Evolutionary conservation across 2,888 invertebrate genomes (phyloP), one percentile per base, ranked within the genome.

Genomic region (Standfussiana lucernea): DNA sequence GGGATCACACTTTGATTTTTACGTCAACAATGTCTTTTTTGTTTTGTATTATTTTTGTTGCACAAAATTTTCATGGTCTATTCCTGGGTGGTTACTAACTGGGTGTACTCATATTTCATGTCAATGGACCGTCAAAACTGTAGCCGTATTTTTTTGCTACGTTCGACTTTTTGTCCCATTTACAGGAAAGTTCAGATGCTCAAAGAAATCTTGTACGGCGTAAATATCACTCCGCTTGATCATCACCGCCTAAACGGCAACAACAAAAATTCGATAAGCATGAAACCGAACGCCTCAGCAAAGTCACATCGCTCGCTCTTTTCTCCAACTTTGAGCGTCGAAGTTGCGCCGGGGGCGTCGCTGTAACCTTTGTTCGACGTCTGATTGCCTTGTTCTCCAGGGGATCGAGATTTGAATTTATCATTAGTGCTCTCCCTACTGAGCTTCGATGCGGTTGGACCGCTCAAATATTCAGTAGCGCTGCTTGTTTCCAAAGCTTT

Each of bases 341-440:
- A 92, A 93, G 89, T 92, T 92, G 85, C 77, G 86, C 89, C 89
- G 72, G 82, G 90, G 91, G 85, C 84, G 88, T 81, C 90, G 90
- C 90, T 88, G 86, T 91, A 94, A 94, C 95, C 95, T 95, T 95
- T 95, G 95, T 93, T 91, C 93, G 91, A 89, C 92, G 92, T 92
- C 94, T 95, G 95, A 96, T 96, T 95, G 95, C 95, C 93, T 94
- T 93, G 94, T 93, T 94, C 95, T 93, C 95, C 45, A 80, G 91
- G 91, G 94, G 90, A 90, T 92, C 89, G 90, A 91, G 94, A 95
- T 95, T 95, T 95, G 95, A 96, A 95, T 96, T 95, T 96, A 95
- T 95, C 95, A 95, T 95, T 95, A 95, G 93, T 92, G 90, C 90
- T 91, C 90, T 91, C 88, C 91, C 91, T 90, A 88, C 86, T 84